Evolutionary conservation across 2,888 invertebrate species (phyloP).

Genomic region (Brachynemurus nebulosus): DNA sequence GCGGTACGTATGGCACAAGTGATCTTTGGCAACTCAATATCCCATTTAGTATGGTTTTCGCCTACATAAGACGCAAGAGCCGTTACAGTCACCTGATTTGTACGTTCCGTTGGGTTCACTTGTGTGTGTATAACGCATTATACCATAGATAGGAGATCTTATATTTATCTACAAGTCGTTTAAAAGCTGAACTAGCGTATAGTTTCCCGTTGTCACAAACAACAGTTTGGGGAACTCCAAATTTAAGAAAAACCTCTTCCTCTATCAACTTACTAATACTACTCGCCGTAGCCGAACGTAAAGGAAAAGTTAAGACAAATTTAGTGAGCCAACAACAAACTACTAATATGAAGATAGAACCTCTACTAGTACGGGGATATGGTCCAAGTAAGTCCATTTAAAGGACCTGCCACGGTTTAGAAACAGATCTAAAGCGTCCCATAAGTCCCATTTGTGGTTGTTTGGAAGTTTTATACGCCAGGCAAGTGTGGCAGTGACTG

Average conservation of each 20-base stretch:
- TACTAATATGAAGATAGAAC: not conserved
- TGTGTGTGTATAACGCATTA: no score
- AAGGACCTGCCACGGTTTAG: not conserved
- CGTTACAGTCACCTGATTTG: no score
- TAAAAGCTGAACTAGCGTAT: not conserved
- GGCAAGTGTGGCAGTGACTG: not conserved
- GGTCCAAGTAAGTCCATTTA: not conserved
- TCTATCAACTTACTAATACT: not conserved
- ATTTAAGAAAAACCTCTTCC: not conserved
- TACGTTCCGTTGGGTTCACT: no score
- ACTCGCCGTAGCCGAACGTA: not conserved
- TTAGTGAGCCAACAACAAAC: no score
- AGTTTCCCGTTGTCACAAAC: not conserved
- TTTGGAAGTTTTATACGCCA: not conserved
- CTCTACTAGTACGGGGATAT: not conserved
- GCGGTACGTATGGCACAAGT: not conserved
- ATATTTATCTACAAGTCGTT: not conserved
- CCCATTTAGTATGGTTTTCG: not conserved
- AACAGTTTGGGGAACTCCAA: not conserved
- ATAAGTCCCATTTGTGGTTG: not conserved
- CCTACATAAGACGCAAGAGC: not conserved
- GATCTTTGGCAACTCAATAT: not conserved
- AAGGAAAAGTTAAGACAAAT: not conserved
- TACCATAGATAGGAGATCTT: no score
- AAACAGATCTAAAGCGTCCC: not conserved